Percentiles rank a stretch among this genome's conserved stretches.
These are phyloP conservation scores for Spermophilus dauricus DNA, from an alignment of 2,113 vertebrate genomes.

Conservation along the genomic window DNA sequence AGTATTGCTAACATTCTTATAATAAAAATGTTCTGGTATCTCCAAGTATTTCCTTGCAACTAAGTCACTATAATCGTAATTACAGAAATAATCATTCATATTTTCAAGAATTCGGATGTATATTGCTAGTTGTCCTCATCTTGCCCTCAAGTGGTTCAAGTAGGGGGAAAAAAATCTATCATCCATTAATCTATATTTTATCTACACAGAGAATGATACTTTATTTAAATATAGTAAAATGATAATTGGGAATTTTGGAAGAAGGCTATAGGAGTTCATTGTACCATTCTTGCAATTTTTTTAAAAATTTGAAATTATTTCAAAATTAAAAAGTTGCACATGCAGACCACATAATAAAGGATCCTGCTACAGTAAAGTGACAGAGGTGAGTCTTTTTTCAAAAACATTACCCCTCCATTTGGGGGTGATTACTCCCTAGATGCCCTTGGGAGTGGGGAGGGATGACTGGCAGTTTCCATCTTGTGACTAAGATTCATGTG, in stretches of 20 bases:
- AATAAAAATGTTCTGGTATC: not conserved
- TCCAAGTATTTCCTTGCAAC: not conserved
- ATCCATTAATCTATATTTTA: not conserved
- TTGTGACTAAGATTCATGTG: not conserved
- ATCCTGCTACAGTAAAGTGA: not conserved
- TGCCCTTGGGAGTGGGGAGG: not conserved
- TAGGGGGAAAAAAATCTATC: not conserved
- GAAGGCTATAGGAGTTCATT: not conserved
- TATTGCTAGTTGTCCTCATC: not conserved
- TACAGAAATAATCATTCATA: not conserved
- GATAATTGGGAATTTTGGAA: not conserved
- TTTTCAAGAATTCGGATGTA: not conserved
- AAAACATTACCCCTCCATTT: not conserved
- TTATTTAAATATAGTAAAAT: not conserved
- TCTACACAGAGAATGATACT: not conserved
- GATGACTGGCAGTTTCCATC: not conserved
- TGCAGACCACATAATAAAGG: not conserved
- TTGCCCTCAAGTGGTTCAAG: conserved; percentile 5
- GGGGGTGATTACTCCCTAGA: too few relatives aligned
- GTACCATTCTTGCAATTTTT: not conserved
- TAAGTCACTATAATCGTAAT: not conserved
- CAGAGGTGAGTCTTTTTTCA: not conserved
- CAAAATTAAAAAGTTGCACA: not conserved
- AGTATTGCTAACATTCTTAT: not conserved
- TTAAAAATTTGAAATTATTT: not conserved